Conservation (phyloP, 1,140 invertebrate species). For the Neotoxoptera formosana region DNA sequence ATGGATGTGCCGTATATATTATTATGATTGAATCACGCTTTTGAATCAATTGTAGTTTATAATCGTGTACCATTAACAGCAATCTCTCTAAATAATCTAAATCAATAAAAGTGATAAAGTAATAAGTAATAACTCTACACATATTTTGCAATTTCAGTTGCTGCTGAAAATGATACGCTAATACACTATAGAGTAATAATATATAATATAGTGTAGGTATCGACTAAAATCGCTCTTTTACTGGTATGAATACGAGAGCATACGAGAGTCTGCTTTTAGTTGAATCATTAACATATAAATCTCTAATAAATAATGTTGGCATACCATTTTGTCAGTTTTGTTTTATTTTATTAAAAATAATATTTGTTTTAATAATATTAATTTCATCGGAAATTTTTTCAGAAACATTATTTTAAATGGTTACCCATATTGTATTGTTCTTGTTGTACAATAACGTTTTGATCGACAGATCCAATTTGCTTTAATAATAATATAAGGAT, state of each 20-base stretch:
- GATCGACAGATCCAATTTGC: constrained; percentile 6
- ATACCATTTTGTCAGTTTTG: background rate
- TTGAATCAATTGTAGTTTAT: background rate
- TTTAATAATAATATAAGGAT: background rate
- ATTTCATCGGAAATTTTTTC: background rate
- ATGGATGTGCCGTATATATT: background rate
- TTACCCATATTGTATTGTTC: background rate
- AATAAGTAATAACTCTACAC: background rate
- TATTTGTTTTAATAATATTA: no score
- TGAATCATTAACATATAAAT: background rate
- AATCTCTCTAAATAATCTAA: background rate
- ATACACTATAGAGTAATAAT: no score
- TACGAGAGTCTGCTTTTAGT: no score
- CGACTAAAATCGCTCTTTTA: background rate
- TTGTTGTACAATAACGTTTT: constrained; percentile 15
- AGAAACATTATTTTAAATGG: background rate
- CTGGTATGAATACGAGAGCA: background rate
- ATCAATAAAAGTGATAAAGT: background rate
- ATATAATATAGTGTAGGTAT: no score
- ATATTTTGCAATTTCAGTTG: background rate
- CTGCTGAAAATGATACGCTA: background rate
- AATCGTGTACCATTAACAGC: background rate
- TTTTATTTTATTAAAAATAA: background rate
- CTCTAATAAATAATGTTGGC: background rate
- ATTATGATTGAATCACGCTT: background rate